These are phyloP conservation scores for Holacanthus passer DNA, from an alignment of 2,113 vertebrate species.

Conservation along the genomic window DNA sequence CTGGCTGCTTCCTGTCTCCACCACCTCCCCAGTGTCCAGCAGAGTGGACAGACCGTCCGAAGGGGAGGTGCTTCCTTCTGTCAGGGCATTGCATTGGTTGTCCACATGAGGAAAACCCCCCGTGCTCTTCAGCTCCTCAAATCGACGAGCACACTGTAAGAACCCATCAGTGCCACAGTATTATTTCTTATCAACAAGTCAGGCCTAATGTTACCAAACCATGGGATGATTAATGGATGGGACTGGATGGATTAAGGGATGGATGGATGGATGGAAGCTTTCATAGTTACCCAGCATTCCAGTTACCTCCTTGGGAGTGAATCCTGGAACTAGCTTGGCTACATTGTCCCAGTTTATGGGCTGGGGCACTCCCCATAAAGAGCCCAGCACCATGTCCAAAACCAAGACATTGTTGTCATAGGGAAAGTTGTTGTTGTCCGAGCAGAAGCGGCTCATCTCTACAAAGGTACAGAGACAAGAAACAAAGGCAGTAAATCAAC, in stretches of 20 bases:
- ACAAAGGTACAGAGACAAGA: conserved; percentile 2
- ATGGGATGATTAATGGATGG: background rate
- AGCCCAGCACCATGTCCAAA: conserved; percentile 96
- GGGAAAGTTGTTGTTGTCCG: conserved; percentile 95
- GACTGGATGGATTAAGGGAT: background rate
- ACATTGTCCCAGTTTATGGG: conserved; percentile 97
- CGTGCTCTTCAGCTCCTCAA: conserved; percentile 93
- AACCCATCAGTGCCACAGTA: conserved; percentile 14
- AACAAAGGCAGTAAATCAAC: background rate
- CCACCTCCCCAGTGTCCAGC: conserved; percentile 84
- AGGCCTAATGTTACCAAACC: background rate
- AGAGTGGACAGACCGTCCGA: conserved; percentile 87
- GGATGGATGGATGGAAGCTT: conserved; percentile 15
- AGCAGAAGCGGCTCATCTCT: conserved; percentile 93
- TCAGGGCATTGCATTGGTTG: conserved; percentile 89
- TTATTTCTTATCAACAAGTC: background rate
- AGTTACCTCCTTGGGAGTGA: conserved; percentile 94
- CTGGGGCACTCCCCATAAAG: conserved; percentile 90
- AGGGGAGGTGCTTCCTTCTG: conserved; percentile 84
- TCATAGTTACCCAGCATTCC: conserved; percentile 44
- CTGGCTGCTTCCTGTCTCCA: conserved; percentile 83
- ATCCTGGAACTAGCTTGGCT: conserved; percentile 94
- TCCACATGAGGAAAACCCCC: conserved; percentile 90
- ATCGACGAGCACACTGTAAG: conserved; percentile 93
- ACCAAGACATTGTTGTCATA: conserved; percentile 96